These are phyloP conservation scores for Holothuria leucospilota DNA, from an alignment of 53 echinoderm and acorn worm genomes.

Conservation along the genomic window DNA sequence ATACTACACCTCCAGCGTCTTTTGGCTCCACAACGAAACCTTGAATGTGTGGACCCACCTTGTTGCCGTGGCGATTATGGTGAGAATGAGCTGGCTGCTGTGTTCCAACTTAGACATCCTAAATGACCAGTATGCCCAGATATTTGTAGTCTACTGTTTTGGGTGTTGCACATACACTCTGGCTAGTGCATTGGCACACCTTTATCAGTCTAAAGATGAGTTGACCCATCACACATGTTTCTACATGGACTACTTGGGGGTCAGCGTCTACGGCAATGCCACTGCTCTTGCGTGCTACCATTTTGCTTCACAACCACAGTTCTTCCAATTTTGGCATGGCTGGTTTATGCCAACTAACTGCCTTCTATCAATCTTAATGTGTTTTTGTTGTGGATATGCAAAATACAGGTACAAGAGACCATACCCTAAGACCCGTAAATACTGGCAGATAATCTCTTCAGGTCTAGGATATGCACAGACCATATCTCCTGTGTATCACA, in stretches of 20 bases:
- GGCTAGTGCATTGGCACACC: constrained; percentile 83
- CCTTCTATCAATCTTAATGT: constrained; percentile 67
- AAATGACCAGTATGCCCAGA: constrained; percentile 74
- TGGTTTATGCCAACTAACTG: constrained; percentile 71
- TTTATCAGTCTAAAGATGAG: constrained; percentile 87
- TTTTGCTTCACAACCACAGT: constrained; percentile 73
- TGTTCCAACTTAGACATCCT: constrained; percentile 69
- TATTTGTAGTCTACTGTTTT: constrained; percentile 77
- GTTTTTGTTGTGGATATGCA: constrained; percentile 87
- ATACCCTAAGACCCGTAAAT: constrained; percentile 81
- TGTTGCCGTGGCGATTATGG: constrained; percentile 67
- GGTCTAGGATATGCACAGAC: constrained; percentile 74
- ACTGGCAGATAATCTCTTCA: constrained; percentile 87
- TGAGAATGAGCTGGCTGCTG: constrained; percentile 64
- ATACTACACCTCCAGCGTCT: constrained; percentile 88
- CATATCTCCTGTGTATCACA: constrained; percentile 78
- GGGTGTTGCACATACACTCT: constrained; percentile 74
- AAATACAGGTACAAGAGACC: constrained; percentile 93
- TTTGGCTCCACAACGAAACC: constrained; percentile 91
- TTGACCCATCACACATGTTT: constrained; percentile 90
- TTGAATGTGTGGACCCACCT: constrained; percentile 95
- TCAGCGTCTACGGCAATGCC: constrained; percentile 80
- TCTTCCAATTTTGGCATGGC: constrained; percentile 47
- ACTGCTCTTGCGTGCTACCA: constrained; percentile 79
- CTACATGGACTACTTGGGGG: constrained; percentile 93